Percentiles rank a stretch among this genome's conserved stretches.
Evolutionary conservation across 92 coral and sea anemone species (phyloP).

Genomic region (Paramuricea clavata): DNA sequence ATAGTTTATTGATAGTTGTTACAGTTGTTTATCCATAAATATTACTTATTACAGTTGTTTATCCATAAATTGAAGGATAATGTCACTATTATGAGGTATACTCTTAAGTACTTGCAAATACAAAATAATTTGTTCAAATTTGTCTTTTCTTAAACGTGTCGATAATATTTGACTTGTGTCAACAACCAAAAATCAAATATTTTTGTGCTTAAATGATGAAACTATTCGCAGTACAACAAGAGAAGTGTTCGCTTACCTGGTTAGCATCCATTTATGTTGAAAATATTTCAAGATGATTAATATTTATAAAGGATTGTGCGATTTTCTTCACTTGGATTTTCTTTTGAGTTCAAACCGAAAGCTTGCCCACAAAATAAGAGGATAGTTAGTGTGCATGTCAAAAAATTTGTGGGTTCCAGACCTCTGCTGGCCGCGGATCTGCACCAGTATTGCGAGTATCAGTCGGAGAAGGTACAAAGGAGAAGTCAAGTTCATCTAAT

Average conservation of each 20-base stretch:
- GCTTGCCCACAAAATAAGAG: constrained; percentile 24
- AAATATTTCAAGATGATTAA: neutral
- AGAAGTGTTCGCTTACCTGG: neutral
- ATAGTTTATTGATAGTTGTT: too few relatives aligned
- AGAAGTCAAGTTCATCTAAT: too few relatives aligned
- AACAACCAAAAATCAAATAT: neutral
- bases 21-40: too few relatives aligned
- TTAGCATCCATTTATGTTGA: neutral
- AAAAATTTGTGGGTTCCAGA: constrained; percentile 16
- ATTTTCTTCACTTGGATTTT: neutral
- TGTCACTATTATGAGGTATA: too few relatives aligned
- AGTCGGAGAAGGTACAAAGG: constrained; percentile 7
- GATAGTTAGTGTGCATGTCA: neutral
- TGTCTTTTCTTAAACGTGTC: neutral
- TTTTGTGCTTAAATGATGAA: neutral
- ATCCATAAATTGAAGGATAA: too few relatives aligned
- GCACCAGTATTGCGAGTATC: constrained; percentile 18
- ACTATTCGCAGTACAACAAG: neutral
- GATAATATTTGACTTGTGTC: neutral
- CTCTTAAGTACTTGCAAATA: too few relatives aligned
- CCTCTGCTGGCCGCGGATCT: constrained; percentile 1
- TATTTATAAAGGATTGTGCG: constrained; percentile 5
- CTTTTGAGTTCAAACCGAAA: neutral
- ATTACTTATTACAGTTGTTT: too few relatives aligned
- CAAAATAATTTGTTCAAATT: neutral